A percentile compares a stretch with the other conserved stretches of the same genome.
Evolutionary conservation across 2,888 invertebrate species (phyloP).

Genomic region (Listrodromus nycthemerus): DNA sequence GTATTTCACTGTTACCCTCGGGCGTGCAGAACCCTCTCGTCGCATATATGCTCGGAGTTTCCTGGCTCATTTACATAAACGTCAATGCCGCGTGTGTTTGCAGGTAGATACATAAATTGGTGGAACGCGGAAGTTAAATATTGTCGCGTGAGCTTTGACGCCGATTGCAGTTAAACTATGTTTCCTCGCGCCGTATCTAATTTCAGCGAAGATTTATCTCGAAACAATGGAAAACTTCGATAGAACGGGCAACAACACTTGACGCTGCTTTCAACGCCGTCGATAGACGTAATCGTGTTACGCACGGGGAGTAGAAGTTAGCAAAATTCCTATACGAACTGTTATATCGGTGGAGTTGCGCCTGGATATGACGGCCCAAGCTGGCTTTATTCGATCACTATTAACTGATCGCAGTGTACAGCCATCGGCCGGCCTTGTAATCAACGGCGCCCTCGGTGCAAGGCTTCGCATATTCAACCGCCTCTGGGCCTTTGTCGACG

Average conservation of each 20-base stretch:
- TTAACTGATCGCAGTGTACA: conserved; percentile 57
- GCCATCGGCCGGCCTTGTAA: conserved; percentile 43
- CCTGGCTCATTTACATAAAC: conserved; percentile 72
- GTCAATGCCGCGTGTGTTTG: conserved; percentile 74
- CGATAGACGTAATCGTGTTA: background rate
- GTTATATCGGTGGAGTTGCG: background rate
- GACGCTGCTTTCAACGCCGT: background rate
- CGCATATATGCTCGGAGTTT: conserved; percentile 47
- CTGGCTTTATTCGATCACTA: conserved; percentile 36
- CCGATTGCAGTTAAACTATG: conserved; percentile 15
- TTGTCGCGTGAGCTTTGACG: conserved; percentile 71
- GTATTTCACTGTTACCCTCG: conserved; percentile 39
- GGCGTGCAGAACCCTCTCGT: background rate
- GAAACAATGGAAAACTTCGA: background rate
- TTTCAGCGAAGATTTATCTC: background rate
- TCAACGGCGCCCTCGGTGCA: conserved; percentile 45
- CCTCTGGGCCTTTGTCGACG: conserved; percentile 51
- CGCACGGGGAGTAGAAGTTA: background rate
- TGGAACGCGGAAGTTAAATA: conserved; percentile 69
- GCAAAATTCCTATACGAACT: background rate
- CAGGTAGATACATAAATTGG: conserved; percentile 73
- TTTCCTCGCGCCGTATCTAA: background rate
- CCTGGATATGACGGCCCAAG: conserved; percentile 13
- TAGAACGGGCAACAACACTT: background rate
- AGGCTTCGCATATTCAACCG: conserved; percentile 52